Conservation (phyloP, 2,888 invertebrate species). For the Oscheius sp. region DNA sequence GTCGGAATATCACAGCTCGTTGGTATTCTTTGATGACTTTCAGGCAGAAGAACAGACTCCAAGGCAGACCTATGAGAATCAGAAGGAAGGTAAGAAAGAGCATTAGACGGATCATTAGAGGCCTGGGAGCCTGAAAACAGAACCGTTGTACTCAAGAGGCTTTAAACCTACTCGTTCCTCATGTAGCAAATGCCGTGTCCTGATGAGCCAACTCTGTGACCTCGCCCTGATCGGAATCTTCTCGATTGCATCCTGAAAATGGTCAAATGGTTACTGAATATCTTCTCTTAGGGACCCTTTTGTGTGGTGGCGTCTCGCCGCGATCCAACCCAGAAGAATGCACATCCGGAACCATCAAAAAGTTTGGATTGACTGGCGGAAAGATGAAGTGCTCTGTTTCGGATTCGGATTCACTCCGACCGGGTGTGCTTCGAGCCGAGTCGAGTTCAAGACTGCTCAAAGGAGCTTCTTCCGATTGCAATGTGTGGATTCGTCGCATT, state of each 20-base stretch:
- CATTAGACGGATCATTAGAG: constrained; percentile 66
- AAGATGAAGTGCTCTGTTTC: constrained; percentile 4
- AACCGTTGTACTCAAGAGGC: neutral
- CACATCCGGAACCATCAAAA: constrained; percentile 58
- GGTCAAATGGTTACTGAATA: neutral
- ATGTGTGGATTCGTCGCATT: constrained; percentile 62
- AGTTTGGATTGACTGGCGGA: constrained; percentile 50
- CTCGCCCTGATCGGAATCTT: constrained; percentile 72
- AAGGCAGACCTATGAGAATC: constrained; percentile 69
- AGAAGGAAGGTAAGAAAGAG: constrained; percentile 64
- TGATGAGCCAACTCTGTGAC: constrained; percentile 72
- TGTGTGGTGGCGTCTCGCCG: constrained; percentile 61
- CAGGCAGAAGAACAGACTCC: constrained; percentile 70
- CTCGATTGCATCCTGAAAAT: constrained; percentile 71
- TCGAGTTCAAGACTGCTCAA: constrained; percentile 22
- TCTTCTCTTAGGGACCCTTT: constrained; percentile 44
- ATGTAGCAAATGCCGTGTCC: constrained; percentile 70
- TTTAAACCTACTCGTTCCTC: constrained; percentile 62
- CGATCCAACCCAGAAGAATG: constrained; percentile 51
- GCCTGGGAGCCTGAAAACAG: constrained; percentile 55
- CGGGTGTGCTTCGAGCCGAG: constrained; percentile 20
- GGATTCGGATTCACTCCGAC: constrained; percentile 2
- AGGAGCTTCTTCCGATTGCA: constrained; percentile 52
- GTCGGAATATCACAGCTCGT: constrained; percentile 88
- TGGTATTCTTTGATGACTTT: constrained; percentile 76